Evolutionary conservation across 1,140 invertebrate species (phyloP).

Genomic region (Brachionus angularis): DNA sequence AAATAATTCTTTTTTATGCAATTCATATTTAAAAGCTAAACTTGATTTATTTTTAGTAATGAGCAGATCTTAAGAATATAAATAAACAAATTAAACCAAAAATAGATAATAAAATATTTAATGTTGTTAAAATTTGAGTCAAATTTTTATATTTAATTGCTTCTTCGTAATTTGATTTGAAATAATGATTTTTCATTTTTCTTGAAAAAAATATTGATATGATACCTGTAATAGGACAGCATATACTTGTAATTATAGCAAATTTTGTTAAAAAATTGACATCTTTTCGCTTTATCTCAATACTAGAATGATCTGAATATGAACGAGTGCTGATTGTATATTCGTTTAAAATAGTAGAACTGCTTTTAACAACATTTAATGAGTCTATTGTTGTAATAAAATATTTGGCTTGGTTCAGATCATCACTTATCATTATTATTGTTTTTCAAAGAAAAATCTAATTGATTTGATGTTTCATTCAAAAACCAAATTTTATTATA

Average conservation of each 20-base stretch:
- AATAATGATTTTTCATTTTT: slow-evolving; percentile 8
- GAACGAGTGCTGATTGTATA: background rate
- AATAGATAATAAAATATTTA: background rate
- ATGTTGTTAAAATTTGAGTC: background rate
- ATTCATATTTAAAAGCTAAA: slow-evolving; percentile 23
- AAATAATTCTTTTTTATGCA: background rate
- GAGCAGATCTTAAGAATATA: no score
- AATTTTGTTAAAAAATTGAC: background rate
- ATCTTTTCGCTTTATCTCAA: background rate
- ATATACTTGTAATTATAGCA: background rate
- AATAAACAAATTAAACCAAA: background rate
- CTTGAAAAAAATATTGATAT: background rate
- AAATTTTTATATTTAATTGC: slow-evolving; percentile 5
- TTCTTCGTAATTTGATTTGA: background rate
- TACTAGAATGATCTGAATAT: background rate
- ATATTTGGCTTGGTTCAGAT: background rate
- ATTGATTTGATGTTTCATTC: no score
- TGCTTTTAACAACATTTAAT: background rate
- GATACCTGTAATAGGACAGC: background rate
- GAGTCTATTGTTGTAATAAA: no score
- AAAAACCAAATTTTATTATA: no score
- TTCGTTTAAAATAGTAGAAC: slow-evolving; percentile 8
- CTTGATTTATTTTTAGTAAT: no score
- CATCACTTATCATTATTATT: background rate
- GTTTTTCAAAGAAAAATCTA: no score